Evolutionary conservation across 2,113 vertebrate genomes (phyloP).

Genomic region (Astatoreochromis straeleni): DNA sequence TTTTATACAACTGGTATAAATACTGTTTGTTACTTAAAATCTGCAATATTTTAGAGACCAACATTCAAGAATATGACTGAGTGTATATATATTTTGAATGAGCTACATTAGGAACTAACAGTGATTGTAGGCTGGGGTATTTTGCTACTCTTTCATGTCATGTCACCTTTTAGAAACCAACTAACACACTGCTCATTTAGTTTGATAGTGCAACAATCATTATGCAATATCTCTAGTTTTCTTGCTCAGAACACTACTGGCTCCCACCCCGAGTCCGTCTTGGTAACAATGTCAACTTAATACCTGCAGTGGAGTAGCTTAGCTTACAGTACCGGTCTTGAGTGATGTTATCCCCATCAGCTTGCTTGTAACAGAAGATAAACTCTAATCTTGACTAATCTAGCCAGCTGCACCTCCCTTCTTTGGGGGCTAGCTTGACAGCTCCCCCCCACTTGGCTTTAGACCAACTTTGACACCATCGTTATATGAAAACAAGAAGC

Average conservation of each 20-base stretch:
- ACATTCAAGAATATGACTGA: background rate
- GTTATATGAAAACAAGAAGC: background rate
- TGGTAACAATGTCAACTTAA: conserved; percentile 29
- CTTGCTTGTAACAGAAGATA: conserved; percentile 37
- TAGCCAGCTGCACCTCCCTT: conserved; percentile 37
- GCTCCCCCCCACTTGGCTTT: background rate
- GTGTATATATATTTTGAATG: background rate
- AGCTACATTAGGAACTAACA: background rate
- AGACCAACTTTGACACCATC: background rate
- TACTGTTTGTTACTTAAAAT: background rate
- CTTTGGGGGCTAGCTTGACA: background rate
- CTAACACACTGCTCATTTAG: background rate
- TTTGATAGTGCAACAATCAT: background rate
- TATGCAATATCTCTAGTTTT: background rate
- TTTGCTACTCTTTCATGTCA: background rate
- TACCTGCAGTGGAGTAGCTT: conserved; percentile 4
- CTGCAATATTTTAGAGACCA: background rate
- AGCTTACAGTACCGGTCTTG: conserved; percentile 1
- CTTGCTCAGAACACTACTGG: background rate
- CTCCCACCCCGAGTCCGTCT: background rate
- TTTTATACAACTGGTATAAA: background rate
- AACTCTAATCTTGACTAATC: conserved; percentile 60
- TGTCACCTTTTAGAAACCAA: background rate
- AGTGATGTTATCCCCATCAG: conserved; percentile 35
- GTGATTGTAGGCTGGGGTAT: background rate